Evolutionary conservation across 2,888 invertebrate genomes (phyloP), one percentile per base, ranked within the genome.

Genomic region (Eumacrocentrus americanus): DNA sequence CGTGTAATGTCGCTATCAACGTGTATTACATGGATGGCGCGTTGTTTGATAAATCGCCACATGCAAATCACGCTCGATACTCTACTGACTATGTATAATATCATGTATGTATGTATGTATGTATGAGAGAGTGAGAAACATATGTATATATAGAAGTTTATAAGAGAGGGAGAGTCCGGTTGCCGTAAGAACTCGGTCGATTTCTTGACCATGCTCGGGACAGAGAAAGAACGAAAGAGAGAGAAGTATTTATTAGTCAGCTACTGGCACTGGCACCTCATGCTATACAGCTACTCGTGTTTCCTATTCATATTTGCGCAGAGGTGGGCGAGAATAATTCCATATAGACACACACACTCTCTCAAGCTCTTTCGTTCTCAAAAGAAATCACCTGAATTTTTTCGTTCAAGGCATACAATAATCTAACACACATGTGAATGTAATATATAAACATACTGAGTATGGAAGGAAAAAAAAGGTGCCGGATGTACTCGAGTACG

Each of bases 21-120:
- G 76, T 78, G 76, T 75, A 78, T 78, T 77, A 79, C 78, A 77
- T 69, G 75, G 74, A 77, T 74, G 72, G 73, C 74, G 76, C 73
- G 74, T 72, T 72, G 71, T 77, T 76, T 78, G 77, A 79, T 77
- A 77, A 77, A 79, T 77, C 75, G 72, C 70, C 71, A 70, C 73
- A 76, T 77, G 77, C 78, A 78, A 78, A 78, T 79, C 54, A 51
- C 35, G 56, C 37, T 56, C 42, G 56, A 53, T 60, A 58, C 51
- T 58, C 14, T 25, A 18, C 23, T 20, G n/a, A 22, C 34, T 12
- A 12, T 23, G 29, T 6, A 11, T 16, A n/a, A n/a, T n/a, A n/a
- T n/a, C n/a, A n/a, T 12, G 53, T 11, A 14, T 47, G 20, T 18
- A 46, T 46, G n/a, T 20, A 46, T 7, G 6, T 18, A 6, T 38